Evolutionary conservation across 30 jellyfish, hydroid and myxozoan genomes (phyloP).

Genomic region (Cassiopea xamachana): DNA sequence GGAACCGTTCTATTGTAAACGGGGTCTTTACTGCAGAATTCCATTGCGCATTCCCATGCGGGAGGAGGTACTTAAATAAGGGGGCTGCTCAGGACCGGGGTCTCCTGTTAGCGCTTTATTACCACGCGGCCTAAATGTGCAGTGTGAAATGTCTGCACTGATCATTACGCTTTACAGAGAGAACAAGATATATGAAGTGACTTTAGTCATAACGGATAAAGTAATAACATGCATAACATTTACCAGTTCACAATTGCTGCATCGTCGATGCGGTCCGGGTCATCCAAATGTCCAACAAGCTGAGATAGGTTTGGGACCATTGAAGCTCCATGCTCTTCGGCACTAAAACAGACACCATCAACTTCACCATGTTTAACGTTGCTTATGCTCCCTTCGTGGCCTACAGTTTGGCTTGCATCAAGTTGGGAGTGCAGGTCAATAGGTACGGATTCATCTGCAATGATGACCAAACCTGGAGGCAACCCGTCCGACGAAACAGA

Average conservation of each 20-base stretch:
- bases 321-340: constrained; percentile 25
- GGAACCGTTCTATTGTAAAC: too few species aligned
- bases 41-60: too few species aligned
- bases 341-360: constrained; percentile 21
- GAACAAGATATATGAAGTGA: neutral
- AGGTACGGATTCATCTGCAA: constrained; percentile 68
- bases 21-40: too few species aligned
- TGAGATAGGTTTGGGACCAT: constrained; percentile 45
- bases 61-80: too few species aligned
- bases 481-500: constrained; percentile 68
- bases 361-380: neutral
- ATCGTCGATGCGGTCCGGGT: constrained; percentile 50
- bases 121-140: too few species aligned
- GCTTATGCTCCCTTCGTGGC: neutral
- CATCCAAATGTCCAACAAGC: constrained; percentile 29
- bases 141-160: too few species aligned
- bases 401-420: neutral
- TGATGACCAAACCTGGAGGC: constrained; percentile 65
- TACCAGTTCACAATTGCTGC: constrained; percentile 41
- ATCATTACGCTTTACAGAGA: too few species aligned
- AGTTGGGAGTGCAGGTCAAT: constrained; percentile 41
- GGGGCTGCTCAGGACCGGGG: too few species aligned
- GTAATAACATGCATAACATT: neutral
- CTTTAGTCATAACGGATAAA: neutral
- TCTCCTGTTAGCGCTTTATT: too few species aligned